Base-by-base conservation (phyloP, 2,888 invertebrate genomes). In the Parthenolecanium corni region DNA sequence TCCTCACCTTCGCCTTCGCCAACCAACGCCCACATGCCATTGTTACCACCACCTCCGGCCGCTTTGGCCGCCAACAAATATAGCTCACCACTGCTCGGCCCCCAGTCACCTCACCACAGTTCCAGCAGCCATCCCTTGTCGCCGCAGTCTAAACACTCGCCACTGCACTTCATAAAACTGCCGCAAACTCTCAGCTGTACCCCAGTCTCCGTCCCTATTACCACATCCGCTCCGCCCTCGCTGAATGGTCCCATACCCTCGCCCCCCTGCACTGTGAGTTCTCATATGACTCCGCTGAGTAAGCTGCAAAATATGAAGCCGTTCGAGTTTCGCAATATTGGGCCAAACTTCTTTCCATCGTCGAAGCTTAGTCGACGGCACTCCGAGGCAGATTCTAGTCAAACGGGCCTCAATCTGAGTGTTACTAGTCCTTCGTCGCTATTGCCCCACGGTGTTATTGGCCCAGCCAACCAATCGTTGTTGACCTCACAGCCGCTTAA, bases 301-400 rank as follows among this genome's bases (percentile, higher is more conserved):
- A 83, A 89, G 70, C 78, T 94, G 52, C 92, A 93, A 76, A 93
- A 86, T 70, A 93, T 95, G 93, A 93, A 94, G 72, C 93, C 94
- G 0, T 92, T 92, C 73, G 93, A 94, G 74, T 93, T 88, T 72
- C 82, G 92, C 31, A 89, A 89, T 72, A 76, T 86, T 62, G 70
- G 69, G 9, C 64, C 64, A 1, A 58, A 63, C 20, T 36, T 51
- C 2, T 65, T 62, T 25, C 31, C 52, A 5, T 62, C 62, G n/a
- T 53, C 63, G 46, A 52, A 52, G 52, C 52, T 42, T 20, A 52
- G 38, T 47, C 62, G 70, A 58, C 67, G 70, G 51, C 65, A 67
- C 44, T 62, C 67, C 46, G 69, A 69, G 6, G 75, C 75, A 64
- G 68, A 81, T 79, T 78, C 83, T 64, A 76, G 70, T 62, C 70